Percentiles rank a stretch among this genome's conserved stretches.
Evolutionary conservation across 2,113 vertebrate species (phyloP).

Genomic region (Tretioscincus oriximinensis): DNA sequence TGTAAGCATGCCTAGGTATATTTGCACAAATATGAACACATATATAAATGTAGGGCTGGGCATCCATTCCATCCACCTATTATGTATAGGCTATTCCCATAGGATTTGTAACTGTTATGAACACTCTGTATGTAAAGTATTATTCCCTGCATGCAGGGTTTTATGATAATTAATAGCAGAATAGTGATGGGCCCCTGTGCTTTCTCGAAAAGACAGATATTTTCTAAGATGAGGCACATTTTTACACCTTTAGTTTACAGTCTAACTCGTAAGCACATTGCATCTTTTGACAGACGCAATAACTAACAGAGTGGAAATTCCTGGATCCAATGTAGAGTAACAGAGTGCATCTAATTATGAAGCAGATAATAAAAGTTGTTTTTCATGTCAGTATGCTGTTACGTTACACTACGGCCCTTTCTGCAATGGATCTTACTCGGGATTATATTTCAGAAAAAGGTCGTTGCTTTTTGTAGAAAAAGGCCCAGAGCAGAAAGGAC

Average conservation of each 20-base stretch:
- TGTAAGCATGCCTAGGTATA: neutral
- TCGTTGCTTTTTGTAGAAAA: no score
- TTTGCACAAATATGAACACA: neutral
- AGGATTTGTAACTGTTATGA: slow-evolving; percentile 51
- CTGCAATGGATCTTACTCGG: no score
- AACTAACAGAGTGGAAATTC: slow-evolving; percentile 23
- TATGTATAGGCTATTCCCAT: neutral
- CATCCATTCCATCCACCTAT: neutral
- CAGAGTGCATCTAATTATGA: slow-evolving; percentile 9
- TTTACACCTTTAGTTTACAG: slow-evolving; percentile 46
- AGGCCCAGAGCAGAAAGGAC: no score
- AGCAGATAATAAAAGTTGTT: neutral
- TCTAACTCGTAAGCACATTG: slow-evolving; percentile 31
- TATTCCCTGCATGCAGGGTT: slow-evolving; percentile 48
- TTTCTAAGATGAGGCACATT: slow-evolving; percentile 34
- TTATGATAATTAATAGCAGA: slow-evolving; percentile 59
- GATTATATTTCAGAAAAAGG: no score
- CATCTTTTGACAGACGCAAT: neutral
- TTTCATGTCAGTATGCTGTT: slow-evolving; percentile 11
- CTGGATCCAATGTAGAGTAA: neutral
- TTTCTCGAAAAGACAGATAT: slow-evolving; percentile 48
- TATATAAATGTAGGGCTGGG: neutral
- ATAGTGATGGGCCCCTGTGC: slow-evolving; percentile 12
- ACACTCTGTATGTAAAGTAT: slow-evolving; percentile 29
- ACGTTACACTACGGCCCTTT: no score